A percentile compares a stretch with the other conserved stretches of the same genome.
Evolutionary conservation across 2,797 vertebrate species (phyloP).

Genomic region (Oreortyx pictus): DNA sequence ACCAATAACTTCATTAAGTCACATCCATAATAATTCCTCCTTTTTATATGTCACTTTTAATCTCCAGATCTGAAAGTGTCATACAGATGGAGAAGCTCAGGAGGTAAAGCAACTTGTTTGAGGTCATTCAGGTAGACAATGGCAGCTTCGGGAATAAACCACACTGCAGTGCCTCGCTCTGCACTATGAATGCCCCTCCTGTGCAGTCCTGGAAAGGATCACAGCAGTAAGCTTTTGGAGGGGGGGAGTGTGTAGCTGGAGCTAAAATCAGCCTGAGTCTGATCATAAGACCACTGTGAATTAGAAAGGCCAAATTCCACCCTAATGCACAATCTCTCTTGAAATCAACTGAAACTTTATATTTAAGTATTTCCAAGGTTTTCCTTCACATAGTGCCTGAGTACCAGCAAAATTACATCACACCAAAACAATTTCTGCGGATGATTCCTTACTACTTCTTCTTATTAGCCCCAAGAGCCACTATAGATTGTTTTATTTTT

Average conservation of each 20-base stretch:
- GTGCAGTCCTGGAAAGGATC: constrained; percentile 44
- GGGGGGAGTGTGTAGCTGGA: background rate
- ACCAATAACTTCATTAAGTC: constrained; percentile 9
- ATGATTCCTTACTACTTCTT: constrained; percentile 27
- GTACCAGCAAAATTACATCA: constrained; percentile 58
- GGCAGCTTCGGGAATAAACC: constrained; percentile 32
- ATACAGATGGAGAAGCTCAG: constrained; percentile 40
- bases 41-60: background rate
- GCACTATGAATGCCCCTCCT: constrained; percentile 50
- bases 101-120: constrained; percentile 1
- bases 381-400: constrained; percentile 35
- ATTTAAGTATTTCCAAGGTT: constrained; percentile 48
- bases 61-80: background rate
- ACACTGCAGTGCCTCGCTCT: background rate
- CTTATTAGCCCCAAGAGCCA: background rate
- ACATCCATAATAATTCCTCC: background rate
- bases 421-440: constrained; percentile 14
- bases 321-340: constrained; percentile 39
- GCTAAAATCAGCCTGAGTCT: constrained; percentile 26
- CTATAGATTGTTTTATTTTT: background rate
- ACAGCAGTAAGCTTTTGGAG: background rate
- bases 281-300: constrained; percentile 59
- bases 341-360: constrained; percentile 45
- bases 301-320: constrained; percentile 49
- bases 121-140: constrained; percentile 47